Base-by-base conservation (phyloP, 2,888 invertebrate genomes). In the Pristionchus entomophagus region DNA sequence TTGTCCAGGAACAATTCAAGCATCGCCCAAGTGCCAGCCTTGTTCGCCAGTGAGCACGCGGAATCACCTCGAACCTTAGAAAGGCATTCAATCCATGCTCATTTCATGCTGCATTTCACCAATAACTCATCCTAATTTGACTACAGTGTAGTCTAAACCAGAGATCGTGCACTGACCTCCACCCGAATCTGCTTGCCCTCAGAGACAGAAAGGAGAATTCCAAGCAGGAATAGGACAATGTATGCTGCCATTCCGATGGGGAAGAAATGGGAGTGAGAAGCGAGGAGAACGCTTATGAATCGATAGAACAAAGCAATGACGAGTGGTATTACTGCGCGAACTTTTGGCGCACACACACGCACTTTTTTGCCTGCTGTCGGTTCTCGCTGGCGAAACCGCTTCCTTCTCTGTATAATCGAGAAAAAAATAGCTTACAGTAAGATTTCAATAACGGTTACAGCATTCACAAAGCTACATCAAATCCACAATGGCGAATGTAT, bases 1-100 rank as follows among this genome's bases (percentile, higher is more conserved):
- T 51, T 82, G 38, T 82, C 82, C n/a, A 82, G 8, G 59, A 59
- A 82, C 38, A 82, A 35, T 12, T 82, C 82, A n/a, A 82, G 82
- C 82, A 82, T 82, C 14, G 59, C 82, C 53, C 59, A 82, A 1
- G 82, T 82, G 5, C 59, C 59, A 26, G 82, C 49, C 26, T 82
- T 82, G 59, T 82, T 51, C 5, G 19, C 56, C 0, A 82, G 82
- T 19, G 82, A 56, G 22, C 82, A 82, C 10, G 56, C 26, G 0
- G 59, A 38, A 5, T 59, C 22, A 1, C 82, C 82, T 12, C 59
- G n/a, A 1, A 82, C 59, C 82, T 82, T n/a, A 41, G 19, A 59
- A 59, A 22, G 10, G 26, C 22, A 56, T n/a, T 12, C 26, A 10
- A 59, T 59, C 12, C 26, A n/a, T 45, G 8, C 45, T 45, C 45